phyloP scores from a whole-genome alignment of 2,888 invertebrate species.

The Drosophila diplacantha region DNA sequence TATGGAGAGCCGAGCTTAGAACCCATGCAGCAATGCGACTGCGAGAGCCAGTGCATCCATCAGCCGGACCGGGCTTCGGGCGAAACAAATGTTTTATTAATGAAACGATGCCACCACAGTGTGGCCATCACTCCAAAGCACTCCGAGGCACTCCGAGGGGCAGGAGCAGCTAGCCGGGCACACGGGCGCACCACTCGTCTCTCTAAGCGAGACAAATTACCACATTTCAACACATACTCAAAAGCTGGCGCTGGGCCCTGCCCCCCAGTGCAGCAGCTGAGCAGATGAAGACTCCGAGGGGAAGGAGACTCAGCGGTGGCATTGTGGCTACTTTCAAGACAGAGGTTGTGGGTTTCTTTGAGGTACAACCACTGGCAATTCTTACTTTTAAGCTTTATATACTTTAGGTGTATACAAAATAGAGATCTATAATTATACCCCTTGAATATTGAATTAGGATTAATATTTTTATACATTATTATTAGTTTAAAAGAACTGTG shows the following conservation, averaged over 20 bases:
- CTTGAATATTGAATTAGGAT: too few relatives aligned
- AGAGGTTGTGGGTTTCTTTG: too few relatives aligned
- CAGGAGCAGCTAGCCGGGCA: conserved; percentile 18
- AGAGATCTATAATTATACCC: too few relatives aligned
- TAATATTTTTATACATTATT: too few relatives aligned
- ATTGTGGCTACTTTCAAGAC: conserved; percentile 1
- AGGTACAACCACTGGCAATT: too few relatives aligned
- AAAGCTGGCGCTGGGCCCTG: conserved; percentile 56
- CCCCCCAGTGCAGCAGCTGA: conserved; percentile 33
- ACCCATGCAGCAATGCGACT: conserved; percentile 30
- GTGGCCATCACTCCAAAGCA: conserved; percentile 21
- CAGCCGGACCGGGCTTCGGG: conserved; percentile 40
- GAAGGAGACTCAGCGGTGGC: background rate
- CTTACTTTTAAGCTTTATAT: too few relatives aligned
- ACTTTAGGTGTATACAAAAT: too few relatives aligned
- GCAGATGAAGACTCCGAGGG: conserved; percentile 4
- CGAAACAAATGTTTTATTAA: conserved; percentile 73
- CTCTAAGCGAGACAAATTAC: conserved; percentile 73
- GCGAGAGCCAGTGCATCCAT: conserved; percentile 34
- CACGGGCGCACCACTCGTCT: conserved; percentile 44
- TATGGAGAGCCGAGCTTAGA: conserved; percentile 56
- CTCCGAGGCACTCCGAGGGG: conserved; percentile 1
- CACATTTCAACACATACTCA: conserved; percentile 72
- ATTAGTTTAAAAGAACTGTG: too few relatives aligned
- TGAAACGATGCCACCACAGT: conserved; percentile 59